phyloP scores from a whole-genome alignment of 2,888 invertebrate species.

The Leptarthrus brevirostris region DNA sequence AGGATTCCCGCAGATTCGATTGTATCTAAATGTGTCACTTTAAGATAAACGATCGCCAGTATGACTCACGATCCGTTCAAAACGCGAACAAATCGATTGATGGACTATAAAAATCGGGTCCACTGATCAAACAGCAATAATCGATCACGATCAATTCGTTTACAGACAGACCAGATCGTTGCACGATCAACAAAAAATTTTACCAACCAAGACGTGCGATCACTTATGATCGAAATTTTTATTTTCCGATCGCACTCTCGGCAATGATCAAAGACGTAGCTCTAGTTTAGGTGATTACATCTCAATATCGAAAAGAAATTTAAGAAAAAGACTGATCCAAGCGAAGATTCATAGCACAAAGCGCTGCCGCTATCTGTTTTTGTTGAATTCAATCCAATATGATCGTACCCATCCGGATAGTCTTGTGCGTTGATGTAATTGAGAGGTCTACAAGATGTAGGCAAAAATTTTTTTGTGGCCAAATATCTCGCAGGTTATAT shows the following conservation, averaged over 20 bases:
- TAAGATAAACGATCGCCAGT: constrained; percentile 3
- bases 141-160: constrained; percentile 50
- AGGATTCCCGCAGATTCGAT: constrained; percentile 14
- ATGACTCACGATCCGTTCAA: background rate
- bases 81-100: constrained; percentile 7
- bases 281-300: constrained; percentile 47
- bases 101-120: constrained; percentile 14
- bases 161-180: constrained; percentile 20
- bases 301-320: constrained; percentile 42
- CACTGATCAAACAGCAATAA: constrained; percentile 42
- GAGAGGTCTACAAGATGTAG: background rate
- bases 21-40: constrained; percentile 20
- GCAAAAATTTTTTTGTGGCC: background rate
- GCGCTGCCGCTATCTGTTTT: constrained; percentile 37
- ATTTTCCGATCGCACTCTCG: constrained; percentile 6
- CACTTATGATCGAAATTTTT: background rate
- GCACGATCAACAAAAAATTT: constrained; percentile 20
- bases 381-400: constrained; percentile 23
- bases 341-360: constrained; percentile 34
- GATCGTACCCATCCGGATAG: constrained; percentile 1
- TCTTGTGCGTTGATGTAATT: background rate
- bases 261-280: constrained; percentile 43
- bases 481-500: no score
- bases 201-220: constrained; percentile 22
- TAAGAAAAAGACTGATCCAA: constrained; percentile 18